Evolutionary conservation across 2,888 invertebrate species (phyloP), one percentile per base, ranked within the genome.

Genomic region (Andrena bicolor): DNA sequence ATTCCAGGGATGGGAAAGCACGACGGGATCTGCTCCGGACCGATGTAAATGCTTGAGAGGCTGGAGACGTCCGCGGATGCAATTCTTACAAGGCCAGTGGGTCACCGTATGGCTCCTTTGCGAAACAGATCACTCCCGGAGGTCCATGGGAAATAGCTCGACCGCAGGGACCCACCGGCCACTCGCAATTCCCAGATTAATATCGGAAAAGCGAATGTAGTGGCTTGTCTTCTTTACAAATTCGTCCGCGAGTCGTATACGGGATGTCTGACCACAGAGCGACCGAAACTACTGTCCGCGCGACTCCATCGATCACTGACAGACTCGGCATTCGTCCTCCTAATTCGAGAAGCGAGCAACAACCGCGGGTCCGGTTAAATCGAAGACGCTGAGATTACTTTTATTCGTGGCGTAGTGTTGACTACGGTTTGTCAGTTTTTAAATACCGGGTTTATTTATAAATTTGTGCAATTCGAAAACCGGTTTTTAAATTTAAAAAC

Each of bases 161-260:
- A 60, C 60, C 68, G 35, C 73, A 65, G 64, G 26, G 35, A 10
- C 28, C 41, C 10, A 1, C 32, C 51, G 32, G 26, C 16, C 64
- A 20, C 41, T 60, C 30, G 60, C 60, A 48, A 70, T 60, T 23
- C 60, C 48, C 30, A 32, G 65, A 65, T 73, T 73, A 51, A 69
- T 69, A 71, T 63, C 7, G 64, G 64, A 35, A 41, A 63, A 64
- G 5, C 69, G 53, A 70, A 30, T 49, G 48, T n/a, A 26, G 10
- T 8, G 69, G 35, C 4, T 35, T 53, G 28, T 30, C 48, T 63
- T 71, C 60, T 20, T 61, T 68, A 32, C 68, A 35, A 68, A 68
- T 56, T 53, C 53, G 32, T 13, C 20, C 32, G 32, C 32, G 28
- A 28, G 35, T 32, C 32, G 23, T 20, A 23, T 26, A 23, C 53